Evolutionary conservation across 2,113 vertebrate species (phyloP).

Genomic region (Passer domesticus): DNA sequence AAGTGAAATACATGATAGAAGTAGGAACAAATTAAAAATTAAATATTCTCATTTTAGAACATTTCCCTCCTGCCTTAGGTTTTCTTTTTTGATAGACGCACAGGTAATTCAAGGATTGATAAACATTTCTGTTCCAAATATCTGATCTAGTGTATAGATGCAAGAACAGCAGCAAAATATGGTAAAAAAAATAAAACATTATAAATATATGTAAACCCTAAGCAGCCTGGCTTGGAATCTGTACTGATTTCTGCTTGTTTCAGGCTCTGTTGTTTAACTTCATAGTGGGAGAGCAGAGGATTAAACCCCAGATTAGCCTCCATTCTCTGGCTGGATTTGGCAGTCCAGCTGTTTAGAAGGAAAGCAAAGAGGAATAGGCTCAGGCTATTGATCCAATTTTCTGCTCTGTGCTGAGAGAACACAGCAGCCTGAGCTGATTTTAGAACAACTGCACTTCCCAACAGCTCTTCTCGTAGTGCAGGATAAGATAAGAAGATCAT

Average conservation of each 20-base stretch:
- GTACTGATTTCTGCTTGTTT: not conserved
- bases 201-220: not conserved
- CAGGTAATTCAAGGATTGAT: not conserved
- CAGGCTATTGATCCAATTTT: not conserved
- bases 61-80: not conserved
- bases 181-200: not conserved
- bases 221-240: not conserved
- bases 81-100: not conserved
- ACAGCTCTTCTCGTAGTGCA: not conserved
- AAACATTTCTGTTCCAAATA: not conserved
- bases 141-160: not conserved
- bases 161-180: not conserved
- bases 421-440: not conserved
- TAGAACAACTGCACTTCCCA: not conserved
- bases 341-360: not conserved
- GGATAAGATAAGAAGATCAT: not conserved
- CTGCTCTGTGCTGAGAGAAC: not conserved
- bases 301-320: slow-evolving; percentile 3
- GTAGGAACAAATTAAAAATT: not conserved
- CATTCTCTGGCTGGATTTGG: not conserved
- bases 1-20: not conserved
- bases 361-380: slow-evolving; percentile 3
- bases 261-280: not conserved
- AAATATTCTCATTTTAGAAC: not conserved
- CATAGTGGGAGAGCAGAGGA: not conserved